Evolutionary conservation across 2,888 invertebrate genomes (phyloP).

Genomic region (Ctena decussata): DNA sequence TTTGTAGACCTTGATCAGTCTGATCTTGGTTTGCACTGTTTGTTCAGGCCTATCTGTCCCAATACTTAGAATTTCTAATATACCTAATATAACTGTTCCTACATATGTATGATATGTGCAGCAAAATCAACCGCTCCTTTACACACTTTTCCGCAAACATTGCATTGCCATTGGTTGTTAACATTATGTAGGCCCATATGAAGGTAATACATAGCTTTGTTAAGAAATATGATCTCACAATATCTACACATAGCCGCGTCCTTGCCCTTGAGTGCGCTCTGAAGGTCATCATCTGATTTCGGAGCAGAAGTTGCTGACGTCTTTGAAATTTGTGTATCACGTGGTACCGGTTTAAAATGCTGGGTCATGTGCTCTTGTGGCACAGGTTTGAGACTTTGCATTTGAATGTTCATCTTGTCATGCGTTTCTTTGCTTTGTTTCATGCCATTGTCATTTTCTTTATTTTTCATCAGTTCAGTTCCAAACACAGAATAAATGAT

Average conservation of each 20-base stretch:
- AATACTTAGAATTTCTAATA: too few species aligned
- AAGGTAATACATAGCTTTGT: conserved; percentile 97
- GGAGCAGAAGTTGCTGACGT: conserved; percentile 14
- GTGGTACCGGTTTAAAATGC: neutral
- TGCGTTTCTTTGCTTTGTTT: neutral
- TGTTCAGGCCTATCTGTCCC: too few species aligned
- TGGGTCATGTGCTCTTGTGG: neutral
- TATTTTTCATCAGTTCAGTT: neutral
- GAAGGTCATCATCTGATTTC: neutral
- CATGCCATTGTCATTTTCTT: neutral
- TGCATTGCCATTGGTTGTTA: conserved; percentile 98
- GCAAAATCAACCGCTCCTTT: conserved; percentile 99
- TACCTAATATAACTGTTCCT: too few species aligned
- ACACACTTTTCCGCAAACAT: conserved; percentile 98
- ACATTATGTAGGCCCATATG: conserved; percentile 99
- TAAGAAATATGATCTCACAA: conserved; percentile 98
- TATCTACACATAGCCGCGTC: conserved; percentile 85
- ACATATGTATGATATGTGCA: conserved; percentile 85
- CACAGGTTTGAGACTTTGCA: neutral
- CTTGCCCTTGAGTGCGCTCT: neutral
- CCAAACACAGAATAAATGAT: conserved; percentile 64
- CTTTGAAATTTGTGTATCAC: neutral
- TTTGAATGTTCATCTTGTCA: neutral
- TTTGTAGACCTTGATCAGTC: neutral
- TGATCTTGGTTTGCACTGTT: neutral